Percentiles rank a stretch among this genome's conserved stretches.
phyloP scores from a whole-genome alignment of 2,888 invertebrate genomes.

The Meandrusa payeni region DNA sequence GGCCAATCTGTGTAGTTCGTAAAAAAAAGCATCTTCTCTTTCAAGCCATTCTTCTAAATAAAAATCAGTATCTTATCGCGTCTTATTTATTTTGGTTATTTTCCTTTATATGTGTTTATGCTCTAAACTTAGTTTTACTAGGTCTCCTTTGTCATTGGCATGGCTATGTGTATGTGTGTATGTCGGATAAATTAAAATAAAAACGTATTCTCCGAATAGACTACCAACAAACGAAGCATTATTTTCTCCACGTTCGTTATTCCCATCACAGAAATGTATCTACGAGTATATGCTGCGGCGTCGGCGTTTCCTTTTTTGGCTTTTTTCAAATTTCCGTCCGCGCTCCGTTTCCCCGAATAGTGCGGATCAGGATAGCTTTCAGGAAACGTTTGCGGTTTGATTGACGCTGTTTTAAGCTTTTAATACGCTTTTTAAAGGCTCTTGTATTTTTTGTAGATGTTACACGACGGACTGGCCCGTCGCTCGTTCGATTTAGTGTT shows the following conservation, averaged over 20 bases:
- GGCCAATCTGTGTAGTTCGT: no score
- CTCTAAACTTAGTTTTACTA: no score
- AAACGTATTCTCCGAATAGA: no score
- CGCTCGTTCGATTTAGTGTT: slow-evolving; percentile 31
- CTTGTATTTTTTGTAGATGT: slow-evolving; percentile 32
- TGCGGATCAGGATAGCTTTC: slow-evolving; percentile 50
- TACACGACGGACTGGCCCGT: slow-evolving; percentile 54
- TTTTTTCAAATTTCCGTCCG: slow-evolving; percentile 32
- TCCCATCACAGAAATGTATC: no score
- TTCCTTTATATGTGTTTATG: no score
- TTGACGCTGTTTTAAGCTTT: slow-evolving; percentile 53
- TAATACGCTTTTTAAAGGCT: slow-evolving; percentile 46
- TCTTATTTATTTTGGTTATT: no score
- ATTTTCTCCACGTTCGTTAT: no score
- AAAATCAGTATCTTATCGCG: no score
- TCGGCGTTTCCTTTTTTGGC: slow-evolving; percentile 29
- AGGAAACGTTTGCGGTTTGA: slow-evolving; percentile 35
- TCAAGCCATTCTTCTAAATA: no score
- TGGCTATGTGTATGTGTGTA: not conserved
- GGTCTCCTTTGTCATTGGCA: no score
- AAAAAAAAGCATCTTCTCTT: no score
- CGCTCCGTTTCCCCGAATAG: slow-evolving; percentile 38
- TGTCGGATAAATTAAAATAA: not conserved
- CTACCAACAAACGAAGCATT: no score
- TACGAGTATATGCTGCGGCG: slow-evolving; percentile 12